Percentiles rank a stretch among this genome's conserved stretches.
These are phyloP conservation scores for Poeciliopsis turrubarensis DNA, from an alignment of 2,113 vertebrate species.

Conservation along the genomic window DNA sequence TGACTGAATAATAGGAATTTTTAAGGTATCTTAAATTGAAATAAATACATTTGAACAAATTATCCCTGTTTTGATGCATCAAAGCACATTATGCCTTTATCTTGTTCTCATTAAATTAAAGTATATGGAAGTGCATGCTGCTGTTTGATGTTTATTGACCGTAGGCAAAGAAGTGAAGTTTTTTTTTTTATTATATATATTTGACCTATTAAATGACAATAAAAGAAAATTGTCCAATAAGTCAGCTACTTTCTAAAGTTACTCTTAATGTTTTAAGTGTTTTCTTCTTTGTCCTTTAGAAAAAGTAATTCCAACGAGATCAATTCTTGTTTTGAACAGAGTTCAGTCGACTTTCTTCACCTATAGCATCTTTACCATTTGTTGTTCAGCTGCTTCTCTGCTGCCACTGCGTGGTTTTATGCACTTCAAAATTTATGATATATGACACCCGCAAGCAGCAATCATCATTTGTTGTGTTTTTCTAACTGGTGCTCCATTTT, in stretches of 20 bases:
- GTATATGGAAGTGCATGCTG: no score
- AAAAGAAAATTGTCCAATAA: no score
- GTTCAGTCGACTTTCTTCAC: neutral
- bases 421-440: neutral
- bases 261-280: no score
- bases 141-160: no score
- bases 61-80: neutral
- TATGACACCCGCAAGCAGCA: neutral
- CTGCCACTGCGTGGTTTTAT: no score
- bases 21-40: neutral
- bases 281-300: neutral
- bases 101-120: neutral
- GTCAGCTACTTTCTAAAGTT: no score
- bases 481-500: neutral
- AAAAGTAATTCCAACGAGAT: neutral
- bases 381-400: no score
- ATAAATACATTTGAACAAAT: neutral
- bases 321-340: neutral
- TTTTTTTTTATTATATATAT: no score
- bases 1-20: no score
- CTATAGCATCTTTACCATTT: neutral
- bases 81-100: neutral
- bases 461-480: constrained; percentile 1
- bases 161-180: no score
- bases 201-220: no score